Evolutionary conservation across 2,888 invertebrate species (phyloP).

Genomic region (Hartigia nigra): DNA sequence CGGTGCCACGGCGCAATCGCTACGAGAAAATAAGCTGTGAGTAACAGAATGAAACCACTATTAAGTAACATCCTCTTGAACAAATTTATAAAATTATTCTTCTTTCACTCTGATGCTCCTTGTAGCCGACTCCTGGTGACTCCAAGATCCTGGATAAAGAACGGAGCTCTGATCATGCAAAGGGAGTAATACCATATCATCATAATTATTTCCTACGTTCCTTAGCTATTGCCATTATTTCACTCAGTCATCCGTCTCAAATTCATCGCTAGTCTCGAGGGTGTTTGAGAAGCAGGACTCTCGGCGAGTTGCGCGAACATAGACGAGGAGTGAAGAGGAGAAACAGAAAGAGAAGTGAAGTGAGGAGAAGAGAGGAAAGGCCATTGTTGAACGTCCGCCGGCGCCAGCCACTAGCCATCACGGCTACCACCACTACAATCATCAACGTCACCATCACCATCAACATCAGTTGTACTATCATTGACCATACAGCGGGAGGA

Average conservation of each 20-base stretch:
- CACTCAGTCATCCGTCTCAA: conserved; percentile 21
- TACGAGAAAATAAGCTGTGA: conserved; percentile 37
- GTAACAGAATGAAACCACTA: neutral
- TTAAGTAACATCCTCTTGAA: neutral
- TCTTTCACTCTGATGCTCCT: neutral
- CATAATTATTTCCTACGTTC: neutral
- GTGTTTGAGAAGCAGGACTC: conserved; percentile 55
- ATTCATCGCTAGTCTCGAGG: conserved; percentile 49
- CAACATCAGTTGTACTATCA: conserved; percentile 26
- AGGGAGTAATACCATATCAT: neutral
- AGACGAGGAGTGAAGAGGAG: conserved; percentile 22
- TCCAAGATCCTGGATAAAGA: neutral
- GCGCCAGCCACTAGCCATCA: conserved; percentile 60
- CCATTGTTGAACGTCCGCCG: conserved; percentile 62
- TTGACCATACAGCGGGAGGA: neutral
- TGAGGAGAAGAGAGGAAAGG: conserved; percentile 35
- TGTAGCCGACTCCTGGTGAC: neutral
- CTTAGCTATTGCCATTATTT: neutral
- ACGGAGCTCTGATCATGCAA: neutral
- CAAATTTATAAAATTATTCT: neutral
- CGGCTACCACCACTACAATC: conserved; percentile 35
- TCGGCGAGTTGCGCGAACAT: conserved; percentile 47
- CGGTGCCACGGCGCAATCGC: conserved; percentile 53
- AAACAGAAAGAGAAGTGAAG: conserved; percentile 25
- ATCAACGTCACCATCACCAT: conserved; percentile 28